Evolutionary conservation across 2,888 invertebrate species (phyloP), one percentile per base, ranked within the genome.

Genomic region (Zele albiditarsus): DNA sequence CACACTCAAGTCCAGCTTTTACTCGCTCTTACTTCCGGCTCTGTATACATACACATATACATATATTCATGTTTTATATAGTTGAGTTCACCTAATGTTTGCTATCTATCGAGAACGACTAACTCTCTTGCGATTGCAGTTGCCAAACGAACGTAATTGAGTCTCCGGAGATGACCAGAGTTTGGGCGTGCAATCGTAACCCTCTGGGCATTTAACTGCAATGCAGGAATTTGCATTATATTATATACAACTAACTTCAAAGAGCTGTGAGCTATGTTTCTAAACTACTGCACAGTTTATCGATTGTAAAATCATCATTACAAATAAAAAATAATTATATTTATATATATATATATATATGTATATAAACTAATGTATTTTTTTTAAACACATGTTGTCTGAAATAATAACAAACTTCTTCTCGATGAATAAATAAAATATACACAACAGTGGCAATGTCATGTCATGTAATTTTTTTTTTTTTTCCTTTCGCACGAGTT

Each of bases 81-180:
- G 20, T 53, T 53, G 53, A 53, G 53, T 53, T 53, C 20, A 53
- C 5, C 53, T 53, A 53, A 53, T 53, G 53, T 53, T 53, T 6
- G 53, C 20, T 53, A 53, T 53, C 53, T 53, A 53, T 53, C 20
- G 53, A 53, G 53, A 53, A 20, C 20, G 23, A 62, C 71, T 62
- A 25, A 38, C 62, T 62, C 71, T 69, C 58, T 33, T 38, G 58
- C 58, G 49, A 77, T 77, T 71, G 33, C 65, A 65, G 68, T 75
- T 77, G 73, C 73, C 74, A 78, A 79, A 80, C 73, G 76, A 53
- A 74, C 75, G 78, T 80, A 80, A 80, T 80, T 80, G 77, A 80
- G 79, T 79, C 79, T 74, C 77, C 58, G 53, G 77, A 75, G 79
- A 77, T 60, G 74, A 72, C 60, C 46, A 49, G 60, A 53, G 60